Evolutionary conservation across 2,888 invertebrate genomes (phyloP).

Genomic region (Nezara viridula): DNA sequence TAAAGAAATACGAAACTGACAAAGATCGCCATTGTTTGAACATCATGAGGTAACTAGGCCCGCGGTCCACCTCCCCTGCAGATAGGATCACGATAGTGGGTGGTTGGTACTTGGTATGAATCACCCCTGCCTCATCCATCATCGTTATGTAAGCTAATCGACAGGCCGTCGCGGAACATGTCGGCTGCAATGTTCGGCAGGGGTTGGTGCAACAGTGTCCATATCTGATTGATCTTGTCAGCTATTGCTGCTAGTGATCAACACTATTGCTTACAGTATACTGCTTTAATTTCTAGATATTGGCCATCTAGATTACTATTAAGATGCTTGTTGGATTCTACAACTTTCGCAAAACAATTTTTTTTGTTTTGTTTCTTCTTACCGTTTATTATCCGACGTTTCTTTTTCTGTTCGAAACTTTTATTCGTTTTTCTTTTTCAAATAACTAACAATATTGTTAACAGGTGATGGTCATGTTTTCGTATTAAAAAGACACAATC

Average conservation of each 20-base stretch:
- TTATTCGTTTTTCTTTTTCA: too few species aligned
- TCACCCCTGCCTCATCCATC: background rate
- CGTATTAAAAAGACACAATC: too few species aligned
- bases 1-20: background rate
- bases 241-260: background rate
- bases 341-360: background rate
- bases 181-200: background rate
- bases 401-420: too few species aligned
- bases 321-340: background rate
- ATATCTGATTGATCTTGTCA: background rate
- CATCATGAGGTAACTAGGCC: background rate
- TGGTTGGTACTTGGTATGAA: background rate
- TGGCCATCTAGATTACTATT: background rate
- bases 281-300: background rate
- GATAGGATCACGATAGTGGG: conserved; percentile 15
- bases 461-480: too few species aligned
- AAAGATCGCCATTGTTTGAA: background rate
- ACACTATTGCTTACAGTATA: background rate
- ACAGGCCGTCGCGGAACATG: background rate
- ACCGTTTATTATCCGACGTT: too few species aligned
- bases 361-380: background rate
- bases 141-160: background rate
- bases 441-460: too few species aligned
- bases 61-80: background rate
- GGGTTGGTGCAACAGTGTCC: background rate